Evolutionary conservation across 2,888 invertebrate species (phyloP), one percentile per base, ranked within the genome.

Genomic region (Pantelozetes paolii): DNA sequence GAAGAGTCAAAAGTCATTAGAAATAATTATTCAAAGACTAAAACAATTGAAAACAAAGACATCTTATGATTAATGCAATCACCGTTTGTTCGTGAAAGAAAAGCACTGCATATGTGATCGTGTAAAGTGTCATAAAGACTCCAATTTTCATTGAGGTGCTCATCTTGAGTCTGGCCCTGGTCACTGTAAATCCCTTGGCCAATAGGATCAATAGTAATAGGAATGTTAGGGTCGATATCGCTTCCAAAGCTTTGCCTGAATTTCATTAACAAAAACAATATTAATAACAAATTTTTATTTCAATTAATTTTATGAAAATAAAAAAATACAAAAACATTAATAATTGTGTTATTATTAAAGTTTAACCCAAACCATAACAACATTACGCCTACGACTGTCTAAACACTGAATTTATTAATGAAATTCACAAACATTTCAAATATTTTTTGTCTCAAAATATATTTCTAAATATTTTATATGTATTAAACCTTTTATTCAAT

Each of bases 161-260:
- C 0, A 88, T 83, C 71, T 90, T 88, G 28, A 95, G 85, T 0
- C 91, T 84, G 0, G 91, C 94, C 71, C 94, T 86, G 0, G 94
- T 95, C 36, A 95, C 89, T 0, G 94, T 94, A 82, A 89, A 95
- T 0, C 95, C 95, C 81, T 94, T 93, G 0, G 90, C 93, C 82
- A 95, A 84, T 6, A 95, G 83, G 1, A 95, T 85, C 71, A 95
- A 84, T 18, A 94, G 84, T 0, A 93, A 83, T 0, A 94, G 85
- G 80, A 90, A 94, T 0, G 88, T 83, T 72, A 89, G 88, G 81
- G 91, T 90, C 20, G 91, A 88, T 2, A 87, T 82, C 0, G 90
- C 88, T 82, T 89, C 88, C 57, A 89, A 83, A 76, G 91, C 85
- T 76, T 88, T 86, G n/a, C 90, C 91, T 88, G 6, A 28, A 57